A percentile compares a stretch with the other conserved stretches of the same genome.
These are phyloP conservation scores for Smittia sp. DNA, from an alignment of 2,888 invertebrate genomes.

Conservation along the genomic window DNA sequence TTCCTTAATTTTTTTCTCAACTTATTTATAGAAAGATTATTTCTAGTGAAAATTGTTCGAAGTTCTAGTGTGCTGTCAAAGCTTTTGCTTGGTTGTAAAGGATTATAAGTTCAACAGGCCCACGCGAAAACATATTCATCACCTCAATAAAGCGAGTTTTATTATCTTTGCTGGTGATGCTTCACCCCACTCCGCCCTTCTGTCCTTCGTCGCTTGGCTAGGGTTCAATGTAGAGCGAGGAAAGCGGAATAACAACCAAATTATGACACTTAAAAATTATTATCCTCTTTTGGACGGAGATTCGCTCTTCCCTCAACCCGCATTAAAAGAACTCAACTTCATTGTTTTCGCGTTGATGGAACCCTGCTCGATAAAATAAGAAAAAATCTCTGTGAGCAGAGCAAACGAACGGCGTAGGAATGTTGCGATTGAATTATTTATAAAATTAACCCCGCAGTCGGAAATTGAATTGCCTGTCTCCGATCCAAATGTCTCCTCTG, in stretches of 20 bases:
- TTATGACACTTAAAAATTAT: slow-evolving; percentile 39
- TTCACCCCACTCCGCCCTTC: slow-evolving; percentile 39
- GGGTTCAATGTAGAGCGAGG: slow-evolving; percentile 46
- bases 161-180: too few relatives aligned
- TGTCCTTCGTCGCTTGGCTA: slow-evolving; percentile 44
- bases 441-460: slow-evolving; percentile 37
- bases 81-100: too few relatives aligned
- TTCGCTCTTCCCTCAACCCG: not conserved
- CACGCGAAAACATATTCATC: too few relatives aligned
- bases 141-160: too few relatives aligned
- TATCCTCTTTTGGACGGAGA: slow-evolving; percentile 7
- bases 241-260: slow-evolving; percentile 26
- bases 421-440: slow-evolving; percentile 33
- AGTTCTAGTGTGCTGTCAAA: too few relatives aligned
- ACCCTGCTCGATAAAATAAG: not conserved
- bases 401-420: not conserved
- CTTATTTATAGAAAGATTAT: too few relatives aligned
- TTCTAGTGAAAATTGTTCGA: too few relatives aligned
- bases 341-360: slow-evolving; percentile 14
- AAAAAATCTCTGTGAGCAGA: not conserved
- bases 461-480: slow-evolving; percentile 32
- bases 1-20: too few relatives aligned
- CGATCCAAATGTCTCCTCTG: not conserved
- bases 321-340: not conserved
- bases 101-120: too few relatives aligned